Conservation (phyloP, 1,140 invertebrate genomes). For the Bemisia tabaci region DNA sequence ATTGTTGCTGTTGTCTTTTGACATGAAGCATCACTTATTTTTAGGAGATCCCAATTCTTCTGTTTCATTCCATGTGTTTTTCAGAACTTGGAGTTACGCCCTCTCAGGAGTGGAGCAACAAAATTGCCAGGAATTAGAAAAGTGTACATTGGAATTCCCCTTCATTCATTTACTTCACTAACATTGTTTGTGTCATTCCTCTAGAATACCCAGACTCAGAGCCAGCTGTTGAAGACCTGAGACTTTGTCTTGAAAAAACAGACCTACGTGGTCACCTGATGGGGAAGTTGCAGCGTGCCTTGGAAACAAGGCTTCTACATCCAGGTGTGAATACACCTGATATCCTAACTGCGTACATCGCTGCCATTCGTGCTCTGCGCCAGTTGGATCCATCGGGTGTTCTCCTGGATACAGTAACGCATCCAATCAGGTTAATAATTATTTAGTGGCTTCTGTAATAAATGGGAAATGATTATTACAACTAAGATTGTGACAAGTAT, state of each 20-base stretch:
- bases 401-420: conserved; percentile 85
- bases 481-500: no score
- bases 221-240: conserved; percentile 80
- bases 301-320: conserved; percentile 72
- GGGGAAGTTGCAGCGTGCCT: conserved; percentile 56
- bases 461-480: no score
- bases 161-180: no score
- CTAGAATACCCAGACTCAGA: conserved; percentile 88
- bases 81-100: no score
- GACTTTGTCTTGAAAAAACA: conserved; percentile 69
- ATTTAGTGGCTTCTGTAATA: neutral
- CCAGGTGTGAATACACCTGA: conserved; percentile 95
- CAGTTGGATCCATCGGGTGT: conserved; percentile 87
- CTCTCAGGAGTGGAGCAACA: no score
- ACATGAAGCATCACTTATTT: no score
- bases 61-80: no score
- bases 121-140: no score
- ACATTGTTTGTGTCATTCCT: no score
- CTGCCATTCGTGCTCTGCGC: conserved; percentile 80
- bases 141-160: no score
- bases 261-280: conserved; percentile 65
- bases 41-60: no score
- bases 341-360: conserved; percentile 91
- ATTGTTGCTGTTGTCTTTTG: no score
- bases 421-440: conserved; percentile 61